Evolutionary conservation across 2,888 invertebrate genomes (phyloP), one percentile per base, ranked within the genome.

Genomic region (Dolomedes plantarius): DNA sequence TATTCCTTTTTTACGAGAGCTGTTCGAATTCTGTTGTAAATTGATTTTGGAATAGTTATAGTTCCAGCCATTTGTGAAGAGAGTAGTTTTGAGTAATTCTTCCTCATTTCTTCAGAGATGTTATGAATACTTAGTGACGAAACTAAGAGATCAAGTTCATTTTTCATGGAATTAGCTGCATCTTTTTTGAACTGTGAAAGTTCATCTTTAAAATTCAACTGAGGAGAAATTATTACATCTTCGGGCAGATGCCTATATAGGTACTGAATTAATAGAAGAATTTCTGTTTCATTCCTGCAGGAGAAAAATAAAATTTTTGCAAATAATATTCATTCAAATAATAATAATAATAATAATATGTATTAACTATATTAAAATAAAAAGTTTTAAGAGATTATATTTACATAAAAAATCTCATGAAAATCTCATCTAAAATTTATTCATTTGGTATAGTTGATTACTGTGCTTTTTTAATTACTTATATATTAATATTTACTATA

Each of bases 81-180:
- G n/a, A 27, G 9, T 11, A 29, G 9, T 29, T 64, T 27, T 6
- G 13, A 1, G n/a, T 27, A 64, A 29, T n/a, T 64, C n/a, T 9
- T 28, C 29, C 27, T 9, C 1, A 64, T 6, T n/a, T 64, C 64
- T 11, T 56, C 78, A n/a, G 28, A 27, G 6, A 78, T 29, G 64
- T 78, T 71, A 71, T 78, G 64, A 28, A 81, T 68, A 32, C 39
- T 28, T 11, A 81, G 36, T 23, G 36, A 19, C 9, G 81, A 74
- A 11, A 68, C n/a, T 19, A 81, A 32, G 5, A 81, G 50, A 81
- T 81, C 81, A 28, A 68, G 19, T 69, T 81, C 81, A 9, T 68
- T 68, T n/a, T 81, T 81, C 81, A 81, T 81, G 7, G 39, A 64
- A 27, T 29, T 29, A 0, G 68, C 28, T n/a, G 65, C 56, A 1